Base-by-base conservation (phyloP, 1,140 invertebrate species). In the Drosophila nigromelanica region DNA sequence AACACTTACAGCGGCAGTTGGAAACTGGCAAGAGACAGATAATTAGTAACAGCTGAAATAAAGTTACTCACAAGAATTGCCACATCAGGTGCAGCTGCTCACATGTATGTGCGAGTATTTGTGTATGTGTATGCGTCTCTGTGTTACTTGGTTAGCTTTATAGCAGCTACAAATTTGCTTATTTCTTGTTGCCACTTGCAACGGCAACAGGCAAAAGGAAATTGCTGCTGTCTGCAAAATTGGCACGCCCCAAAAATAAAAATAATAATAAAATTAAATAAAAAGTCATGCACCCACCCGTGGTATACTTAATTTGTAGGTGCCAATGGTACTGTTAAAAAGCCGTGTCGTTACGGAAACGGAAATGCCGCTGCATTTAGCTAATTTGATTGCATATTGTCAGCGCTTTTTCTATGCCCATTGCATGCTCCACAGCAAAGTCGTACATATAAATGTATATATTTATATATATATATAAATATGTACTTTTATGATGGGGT, bases 351-450 rank as follows among this genome's bases (percentile, higher is more conserved):
- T 59, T 48, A 40, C 68, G 43, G 60, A 69, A 69, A 47, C 68
- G 48, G 74, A 85, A 77, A 63, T 75, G 48, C 56, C 56, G 56
- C 63, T 68, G 64, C 63, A 85, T 73, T 82, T 79, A 62, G 64
- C 73, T 80, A 86, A 85, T 86, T 80, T 80, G 68, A 80, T 80
- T 59, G 48, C 37, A 63, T 54, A 51, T 61, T 76, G 72, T 79
- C 43, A 60, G 52, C 21, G 63, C 33, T 61, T 33, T 42, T 21
- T 37, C 51, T 56, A 47, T 73, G n/a, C 30, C 33, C 50, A 33
- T 47, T 39, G 14, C 33, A 35, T 61, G 35, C 37, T 52, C 6
- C 21, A 48, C 24, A 1, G 5, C 24, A 33, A 33, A 7, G 7
- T 33, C 30, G 6, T 33, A 40, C 12, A n/a, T 39, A 27, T 12